Base-by-base conservation (phyloP, 92 coral and sea anemone genomes). In the Montipora capitata region DNA sequence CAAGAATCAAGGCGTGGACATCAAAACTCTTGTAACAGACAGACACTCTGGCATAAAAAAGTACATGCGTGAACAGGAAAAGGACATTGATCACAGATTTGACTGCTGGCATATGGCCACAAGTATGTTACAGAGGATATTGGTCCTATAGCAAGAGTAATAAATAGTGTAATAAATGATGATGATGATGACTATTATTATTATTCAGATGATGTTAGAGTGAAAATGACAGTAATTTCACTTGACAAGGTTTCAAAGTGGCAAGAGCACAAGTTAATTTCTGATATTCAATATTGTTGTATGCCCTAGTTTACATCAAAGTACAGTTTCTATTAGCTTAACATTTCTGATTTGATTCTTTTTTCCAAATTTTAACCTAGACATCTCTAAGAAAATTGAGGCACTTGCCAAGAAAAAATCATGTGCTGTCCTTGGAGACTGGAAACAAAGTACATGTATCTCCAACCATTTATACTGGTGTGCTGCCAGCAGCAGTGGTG, bases 91-190 rank as follows among this genome's bases (percentile, higher is more conserved):
- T 58, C 77, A 73, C 84, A 82, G 81, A 74, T 80, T 88, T 74
- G 91, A 88, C 58, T 88, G 91, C 86, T 88, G 91, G 82, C 82
- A 88, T 81, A 51, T 88, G 68, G 72, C 77, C 68, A 88, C 85
- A 88, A 88, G 91, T 88, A 79, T 71, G 87, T 72, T 4, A 44
- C 40, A 85, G 69, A 14, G 54, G 49, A 27, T 18, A 40, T 27
- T 41, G 40, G 18, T 40, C 39, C 40, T 5, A 40, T 9, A 45
- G 57, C 13, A 40, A 71, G 20, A 61, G 49, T 42, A 68, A 38
- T 68, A 68, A 42, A 38, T 42, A 68, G 66, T 61, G 66, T 16
- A 61, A 61, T 61, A 6, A 61, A 61, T 61, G 66, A 61, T 61
- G 66, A 61, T 61, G 66, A 61, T 3, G 20, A 61, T 14, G 63